Percentiles rank a stretch among this genome's conserved stretches.
Conservation (phyloP, 2,888 invertebrate species). For the Cosmia trapezina region DNA sequence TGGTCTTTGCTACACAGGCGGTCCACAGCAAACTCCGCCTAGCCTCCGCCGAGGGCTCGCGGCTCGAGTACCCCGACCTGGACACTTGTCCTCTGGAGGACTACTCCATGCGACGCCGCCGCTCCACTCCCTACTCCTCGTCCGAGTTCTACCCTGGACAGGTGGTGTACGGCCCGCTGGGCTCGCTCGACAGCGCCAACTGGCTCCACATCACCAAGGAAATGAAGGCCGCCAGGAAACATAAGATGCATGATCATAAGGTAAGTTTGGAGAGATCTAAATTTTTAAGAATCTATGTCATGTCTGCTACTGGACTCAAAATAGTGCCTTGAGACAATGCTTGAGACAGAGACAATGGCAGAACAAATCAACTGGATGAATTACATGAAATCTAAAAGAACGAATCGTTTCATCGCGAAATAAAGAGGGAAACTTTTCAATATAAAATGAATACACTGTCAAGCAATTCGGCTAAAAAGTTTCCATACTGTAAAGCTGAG, state of each 20-base stretch:
- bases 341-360: neutral
- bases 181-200: slow-evolving; percentile 94
- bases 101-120: slow-evolving; percentile 92
- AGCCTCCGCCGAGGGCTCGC: slow-evolving; percentile 92
- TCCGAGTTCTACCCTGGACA: slow-evolving; percentile 88
- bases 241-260: slow-evolving; percentile 90
- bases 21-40: slow-evolving; percentile 92
- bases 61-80: slow-evolving; percentile 92
- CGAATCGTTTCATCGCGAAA: rapidly evolving
- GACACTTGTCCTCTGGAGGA: slow-evolving; percentile 93
- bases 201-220: slow-evolving; percentile 95
- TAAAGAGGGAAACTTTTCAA: neutral
- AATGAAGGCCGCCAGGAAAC: slow-evolving; percentile 92
- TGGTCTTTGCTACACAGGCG: slow-evolving; percentile 75
- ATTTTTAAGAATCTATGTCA: neutral
- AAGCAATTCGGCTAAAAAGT: neutral
- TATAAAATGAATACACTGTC: neutral
- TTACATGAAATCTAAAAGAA: neutral
- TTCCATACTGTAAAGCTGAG: neutral
- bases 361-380: neutral
- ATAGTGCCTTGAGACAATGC: neutral
- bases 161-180: slow-evolving; percentile 93
- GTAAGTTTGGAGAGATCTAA: slow-evolving; percentile 67
- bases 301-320: neutral
- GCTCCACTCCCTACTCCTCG: slow-evolving; percentile 85